Evolutionary conservation across 1,140 invertebrate genomes (phyloP).

Genomic region (Cataglyphis hispanica): DNA sequence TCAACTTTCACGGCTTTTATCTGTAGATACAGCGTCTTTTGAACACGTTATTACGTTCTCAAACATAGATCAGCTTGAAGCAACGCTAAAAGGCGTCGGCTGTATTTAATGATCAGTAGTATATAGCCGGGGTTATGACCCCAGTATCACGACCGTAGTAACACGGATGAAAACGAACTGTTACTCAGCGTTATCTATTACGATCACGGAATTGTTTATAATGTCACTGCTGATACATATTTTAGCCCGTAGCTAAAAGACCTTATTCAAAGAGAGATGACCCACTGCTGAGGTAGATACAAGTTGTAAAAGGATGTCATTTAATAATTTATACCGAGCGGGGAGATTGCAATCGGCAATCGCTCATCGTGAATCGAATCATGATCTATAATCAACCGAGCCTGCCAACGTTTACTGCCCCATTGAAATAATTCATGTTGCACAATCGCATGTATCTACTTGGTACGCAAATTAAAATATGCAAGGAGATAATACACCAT

Average conservation of each 20-base stretch:
- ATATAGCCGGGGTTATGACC: constrained; percentile 45
- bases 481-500: neutral
- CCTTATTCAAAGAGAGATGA: constrained; percentile 59
- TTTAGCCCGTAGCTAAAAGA: constrained; percentile 42
- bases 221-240: constrained; percentile 62
- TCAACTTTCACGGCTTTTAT: neutral
- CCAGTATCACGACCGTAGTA: constrained; percentile 30
- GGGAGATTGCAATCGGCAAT: constrained; percentile 66
- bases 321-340: constrained; percentile 68
- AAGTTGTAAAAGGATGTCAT: constrained; percentile 63
- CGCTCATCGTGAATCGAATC: constrained; percentile 65
- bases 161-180: constrained; percentile 53
- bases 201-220: constrained; percentile 63
- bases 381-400: constrained; percentile 69
- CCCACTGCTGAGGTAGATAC: constrained; percentile 64
- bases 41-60: constrained; percentile 15
- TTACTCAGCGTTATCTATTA: constrained; percentile 48
- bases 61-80: constrained; percentile 48
- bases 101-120: constrained; percentile 52
- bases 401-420: constrained; percentile 66
- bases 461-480: neutral
- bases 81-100: constrained; percentile 48
- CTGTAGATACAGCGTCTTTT: neutral
- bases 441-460: constrained; percentile 20
- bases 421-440: constrained; percentile 57